Evolutionary conservation across 2,797 vertebrate species (phyloP), one percentile per base, ranked within the genome.

Genomic region (Gallinago nigripennis): DNA sequence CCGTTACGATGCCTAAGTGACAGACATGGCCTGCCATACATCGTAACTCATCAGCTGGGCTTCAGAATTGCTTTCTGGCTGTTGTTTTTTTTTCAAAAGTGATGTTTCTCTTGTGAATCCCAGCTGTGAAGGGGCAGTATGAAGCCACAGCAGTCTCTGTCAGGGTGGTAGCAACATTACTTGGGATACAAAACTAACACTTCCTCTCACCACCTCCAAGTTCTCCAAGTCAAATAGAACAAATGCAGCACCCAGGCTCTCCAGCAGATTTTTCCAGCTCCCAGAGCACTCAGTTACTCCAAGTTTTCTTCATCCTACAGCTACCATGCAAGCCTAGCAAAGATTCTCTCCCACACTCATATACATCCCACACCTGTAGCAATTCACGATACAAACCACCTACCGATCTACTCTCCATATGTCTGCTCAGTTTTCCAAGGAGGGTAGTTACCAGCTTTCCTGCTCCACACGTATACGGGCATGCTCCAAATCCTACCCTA

Each of bases 351-450:
- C 94, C 86, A 86, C 94, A 77, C 45, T 33, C 28, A 46, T n/a
- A 88, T 64, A 82, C 88, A 89, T 87, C 95, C 95, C 79, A 95
- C 94, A 93, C 90, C 95, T 93, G 71, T 14, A 81, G 86, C 75
- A 89, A 13, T 51, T 89, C 94, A 77, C 50, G 75, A 51, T 89
- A 89, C 70, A 83, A 87, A 15, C 75, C 94, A 91, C 94, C 88
- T 96, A 94, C 94, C 37, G 1, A 76, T 85, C 53, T 35, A 19
- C 21, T 92, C 50, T 70, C 88, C 95, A 93, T 95, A 97, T 95
- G 94, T 64, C 71, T 75, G 43, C 81, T 85, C 76, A 57, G 66
- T 95, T 89, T 94, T 87, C 71, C 82, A 82, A 75, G 78, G 78
- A 80, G 94, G 68, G 31, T 53, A 87, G 78, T 60, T 45, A 66